Conservation (phyloP, 2,888 invertebrate genomes). For the Mongoloraphidia duomilia region DNA sequence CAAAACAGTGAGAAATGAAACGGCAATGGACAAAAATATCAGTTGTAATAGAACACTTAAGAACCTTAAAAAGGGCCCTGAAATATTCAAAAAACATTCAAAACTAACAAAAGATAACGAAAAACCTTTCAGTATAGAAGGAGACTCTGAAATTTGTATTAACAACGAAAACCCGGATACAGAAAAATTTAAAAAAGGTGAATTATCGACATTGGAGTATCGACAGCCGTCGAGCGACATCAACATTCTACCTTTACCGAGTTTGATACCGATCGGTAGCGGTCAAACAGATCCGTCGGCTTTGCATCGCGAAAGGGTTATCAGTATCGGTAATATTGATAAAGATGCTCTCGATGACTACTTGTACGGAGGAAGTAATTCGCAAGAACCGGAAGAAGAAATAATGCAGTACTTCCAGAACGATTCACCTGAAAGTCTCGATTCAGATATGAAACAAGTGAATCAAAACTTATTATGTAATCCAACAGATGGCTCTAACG, state of each 20-base stretch:
- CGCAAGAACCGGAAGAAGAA: constrained; percentile 73
- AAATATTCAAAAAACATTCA: too few species aligned
- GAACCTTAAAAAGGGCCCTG: too few species aligned
- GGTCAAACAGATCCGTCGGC: constrained; percentile 33
- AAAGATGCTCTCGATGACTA: constrained; percentile 72
- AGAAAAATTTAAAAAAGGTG: too few species aligned
- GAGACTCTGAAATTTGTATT: too few species aligned
- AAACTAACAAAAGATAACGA: too few species aligned
- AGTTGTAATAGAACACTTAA: too few species aligned
- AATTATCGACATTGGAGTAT: too few species aligned
- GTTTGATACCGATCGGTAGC: constrained; percentile 32
- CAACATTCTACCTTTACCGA: constrained; percentile 11
- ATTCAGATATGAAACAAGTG: constrained; percentile 23
- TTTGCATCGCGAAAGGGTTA: constrained; percentile 47
- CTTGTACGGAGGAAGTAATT: constrained; percentile 57
- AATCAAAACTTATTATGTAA: too few species aligned
- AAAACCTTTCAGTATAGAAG: too few species aligned
- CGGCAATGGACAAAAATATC: too few species aligned
- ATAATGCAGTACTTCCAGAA: constrained; percentile 68
- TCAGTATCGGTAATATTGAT: constrained; percentile 62
- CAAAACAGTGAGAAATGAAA: constrained; percentile 1
- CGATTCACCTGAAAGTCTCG: constrained; percentile 34
- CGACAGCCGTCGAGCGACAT: constrained; percentile 6
- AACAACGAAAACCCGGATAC: too few species aligned
- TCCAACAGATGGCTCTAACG: too few species aligned